These are phyloP conservation scores for Hetaerina titia DNA, from an alignment of 2,888 invertebrate species.

Conservation along the genomic window DNA sequence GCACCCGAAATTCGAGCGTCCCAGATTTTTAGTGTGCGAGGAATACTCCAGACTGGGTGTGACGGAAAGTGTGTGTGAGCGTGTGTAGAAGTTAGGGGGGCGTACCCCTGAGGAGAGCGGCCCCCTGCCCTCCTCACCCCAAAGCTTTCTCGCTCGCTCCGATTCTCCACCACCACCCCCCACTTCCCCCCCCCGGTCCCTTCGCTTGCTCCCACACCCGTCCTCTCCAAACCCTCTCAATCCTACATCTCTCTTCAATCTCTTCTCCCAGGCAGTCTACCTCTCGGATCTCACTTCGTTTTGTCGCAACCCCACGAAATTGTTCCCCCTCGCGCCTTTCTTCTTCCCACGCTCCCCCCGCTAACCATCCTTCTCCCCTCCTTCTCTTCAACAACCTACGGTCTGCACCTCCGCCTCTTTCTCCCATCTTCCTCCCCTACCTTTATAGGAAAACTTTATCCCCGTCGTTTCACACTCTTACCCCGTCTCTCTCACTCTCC, in stretches of 20 bases:
- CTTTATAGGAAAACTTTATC: neutral
- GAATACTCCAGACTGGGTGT: neutral
- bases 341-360: neutral
- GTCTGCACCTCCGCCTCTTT: neutral
- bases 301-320: neutral
- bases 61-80: too few relatives aligned
- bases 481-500: constrained; percentile 32
- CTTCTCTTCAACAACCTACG: neutral
- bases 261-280: neutral
- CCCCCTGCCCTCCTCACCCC: too few relatives aligned
- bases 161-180: too few relatives aligned
- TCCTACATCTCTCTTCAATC: neutral
- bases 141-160: too few relatives aligned
- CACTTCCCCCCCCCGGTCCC: too few relatives aligned
- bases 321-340: neutral
- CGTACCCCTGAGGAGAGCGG: too few relatives aligned
- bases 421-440: neutral
- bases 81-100: too few relatives aligned
- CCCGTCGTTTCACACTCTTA: neutral
- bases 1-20: neutral
- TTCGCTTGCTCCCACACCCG: too few relatives aligned
- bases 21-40: neutral
- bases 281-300: neutral
- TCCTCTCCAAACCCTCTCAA: neutral
- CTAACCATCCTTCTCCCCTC: neutral